These are phyloP conservation scores for Scolanthus callimorphus DNA, from an alignment of 92 coral and sea anemone species.

Conservation along the genomic window DNA sequence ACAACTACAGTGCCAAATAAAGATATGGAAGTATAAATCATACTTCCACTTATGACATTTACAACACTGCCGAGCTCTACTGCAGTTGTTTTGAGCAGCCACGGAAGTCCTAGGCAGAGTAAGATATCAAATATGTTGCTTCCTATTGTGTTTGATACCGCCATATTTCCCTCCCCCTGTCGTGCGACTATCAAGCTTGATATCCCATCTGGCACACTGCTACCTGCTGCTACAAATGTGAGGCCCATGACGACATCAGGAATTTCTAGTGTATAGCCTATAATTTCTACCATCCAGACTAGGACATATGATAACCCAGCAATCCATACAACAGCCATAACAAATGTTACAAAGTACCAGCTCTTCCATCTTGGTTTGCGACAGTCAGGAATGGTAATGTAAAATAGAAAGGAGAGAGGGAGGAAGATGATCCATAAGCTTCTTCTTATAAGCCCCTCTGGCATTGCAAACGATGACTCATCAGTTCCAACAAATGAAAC, in stretches of 20 bases:
- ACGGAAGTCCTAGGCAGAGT: conserved; percentile 74
- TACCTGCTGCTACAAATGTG: conserved; percentile 80
- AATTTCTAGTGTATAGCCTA: conserved; percentile 72
- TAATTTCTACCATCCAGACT: conserved; percentile 84
- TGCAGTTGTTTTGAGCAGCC: conserved; percentile 64
- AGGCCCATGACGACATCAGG: conserved; percentile 85
- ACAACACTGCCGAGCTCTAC: conserved; percentile 41
- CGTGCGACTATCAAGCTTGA: conserved; percentile 81
- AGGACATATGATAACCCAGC: conserved; percentile 57
- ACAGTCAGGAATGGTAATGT: conserved; percentile 68
- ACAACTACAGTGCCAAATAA: conserved; percentile 62
- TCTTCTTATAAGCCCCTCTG: conserved; percentile 35
- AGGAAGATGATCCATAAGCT: conserved; percentile 41
- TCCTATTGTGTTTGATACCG: conserved; percentile 69
- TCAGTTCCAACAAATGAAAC: conserved; percentile 32
- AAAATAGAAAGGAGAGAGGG: conserved; percentile 44
- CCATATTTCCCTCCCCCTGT: conserved; percentile 86
- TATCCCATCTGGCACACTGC: conserved; percentile 77
- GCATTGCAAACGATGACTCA: conserved; percentile 44
- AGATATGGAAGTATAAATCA: conserved; percentile 63
- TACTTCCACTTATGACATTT: conserved; percentile 57
- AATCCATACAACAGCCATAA: conserved; percentile 61
- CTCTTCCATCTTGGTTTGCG: conserved; percentile 64
- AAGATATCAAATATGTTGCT: conserved; percentile 80
- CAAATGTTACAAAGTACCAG: conserved; percentile 56